Conservation (phyloP, 1,140 invertebrate species). For the Bombus terrestris region DNA sequence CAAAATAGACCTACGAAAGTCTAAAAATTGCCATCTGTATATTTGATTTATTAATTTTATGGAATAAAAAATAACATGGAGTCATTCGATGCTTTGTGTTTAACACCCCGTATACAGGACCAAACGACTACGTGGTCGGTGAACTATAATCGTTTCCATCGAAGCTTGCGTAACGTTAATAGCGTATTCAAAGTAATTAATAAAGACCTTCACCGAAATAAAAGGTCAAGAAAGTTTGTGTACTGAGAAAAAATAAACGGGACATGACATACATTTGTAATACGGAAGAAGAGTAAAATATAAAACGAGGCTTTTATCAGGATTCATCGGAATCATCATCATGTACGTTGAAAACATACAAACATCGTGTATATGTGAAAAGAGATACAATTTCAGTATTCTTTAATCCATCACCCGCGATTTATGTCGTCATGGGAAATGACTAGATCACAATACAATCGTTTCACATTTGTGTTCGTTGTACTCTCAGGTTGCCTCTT, state of each 20-base stretch:
- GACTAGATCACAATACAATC: conserved; percentile 23
- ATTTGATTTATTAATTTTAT: neutral
- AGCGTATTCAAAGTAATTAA: neutral
- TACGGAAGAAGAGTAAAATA: neutral
- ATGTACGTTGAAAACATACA: neutral
- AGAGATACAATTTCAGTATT: neutral
- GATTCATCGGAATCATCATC: neutral
- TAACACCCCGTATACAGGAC: neutral
- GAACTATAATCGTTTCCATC: neutral
- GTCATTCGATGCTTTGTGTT: neutral
- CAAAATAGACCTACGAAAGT: neutral
- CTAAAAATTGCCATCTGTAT: too few relatives aligned
- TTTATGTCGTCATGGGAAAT: neutral
- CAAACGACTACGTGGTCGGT: neutral
- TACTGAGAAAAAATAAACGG: neutral
- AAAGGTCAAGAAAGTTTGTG: neutral
- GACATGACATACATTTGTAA: neutral
- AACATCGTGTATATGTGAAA: neutral
- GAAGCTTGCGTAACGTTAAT: neutral
- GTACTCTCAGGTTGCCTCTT: conserved; percentile 13
- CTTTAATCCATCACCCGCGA: neutral
- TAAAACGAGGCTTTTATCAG: neutral
- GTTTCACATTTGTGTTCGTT: conserved; percentile 11
- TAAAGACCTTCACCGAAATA: too few relatives aligned
- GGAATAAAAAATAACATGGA: neutral